Conservation (phyloP, 1,140 invertebrate genomes). For the Hormaphis cornu region DNA sequence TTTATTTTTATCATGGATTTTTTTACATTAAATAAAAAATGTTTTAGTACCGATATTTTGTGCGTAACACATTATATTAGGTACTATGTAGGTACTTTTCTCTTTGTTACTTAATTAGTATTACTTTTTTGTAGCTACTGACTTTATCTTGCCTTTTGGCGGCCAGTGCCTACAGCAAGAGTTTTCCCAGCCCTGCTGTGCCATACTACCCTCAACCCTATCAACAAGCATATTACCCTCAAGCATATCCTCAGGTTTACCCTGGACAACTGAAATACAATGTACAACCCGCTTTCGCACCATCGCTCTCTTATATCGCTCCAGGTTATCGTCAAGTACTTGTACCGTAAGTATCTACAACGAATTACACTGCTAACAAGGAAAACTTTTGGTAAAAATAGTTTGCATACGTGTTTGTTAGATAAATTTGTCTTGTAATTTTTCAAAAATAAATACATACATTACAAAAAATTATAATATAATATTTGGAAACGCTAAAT, state of each 20-base stretch:
- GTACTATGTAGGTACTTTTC: background rate
- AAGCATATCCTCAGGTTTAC: background rate
- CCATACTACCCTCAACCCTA: constrained; percentile 17
- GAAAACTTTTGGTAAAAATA: no score
- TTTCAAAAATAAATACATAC: no score
- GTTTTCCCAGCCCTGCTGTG: background rate
- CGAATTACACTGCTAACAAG: background rate
- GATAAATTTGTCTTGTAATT: no score
- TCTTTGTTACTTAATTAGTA: background rate
- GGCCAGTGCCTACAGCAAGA: background rate
- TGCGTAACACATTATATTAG: no score
- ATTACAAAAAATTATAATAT: no score
- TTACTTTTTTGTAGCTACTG: background rate
- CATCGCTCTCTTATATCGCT: background rate
- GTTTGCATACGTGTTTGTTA: no score
- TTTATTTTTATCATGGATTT: no score
- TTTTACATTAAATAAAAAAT: no score
- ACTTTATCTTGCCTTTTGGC: background rate
- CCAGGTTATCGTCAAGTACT: background rate
- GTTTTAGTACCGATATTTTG: no score
- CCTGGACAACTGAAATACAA: constrained; percentile 3
- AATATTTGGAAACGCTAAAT: no score
- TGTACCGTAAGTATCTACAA: constrained; percentile 19
- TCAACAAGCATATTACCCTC: background rate
- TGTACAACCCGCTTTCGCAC: background rate